Percentiles rank a stretch among this genome's conserved stretches.
phyloP scores from a whole-genome alignment of 2,797 vertebrate genomes.

The Schizopygopsis malacanthus region DNA sequence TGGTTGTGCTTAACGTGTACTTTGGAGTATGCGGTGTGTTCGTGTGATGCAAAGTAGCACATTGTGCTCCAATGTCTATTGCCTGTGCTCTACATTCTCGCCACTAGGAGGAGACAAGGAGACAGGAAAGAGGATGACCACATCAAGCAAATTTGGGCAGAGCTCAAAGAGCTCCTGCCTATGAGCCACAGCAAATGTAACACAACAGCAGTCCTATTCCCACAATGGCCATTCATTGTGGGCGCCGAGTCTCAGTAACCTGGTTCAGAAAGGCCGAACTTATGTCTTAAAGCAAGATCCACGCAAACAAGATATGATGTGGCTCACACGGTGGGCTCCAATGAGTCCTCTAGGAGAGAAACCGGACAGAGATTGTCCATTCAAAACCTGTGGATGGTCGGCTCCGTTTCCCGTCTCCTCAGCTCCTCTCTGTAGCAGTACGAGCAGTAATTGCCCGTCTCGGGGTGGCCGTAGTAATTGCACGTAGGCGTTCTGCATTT shows the following conservation, averaged over 20 bases:
- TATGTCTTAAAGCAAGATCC: slow-evolving; percentile 46
- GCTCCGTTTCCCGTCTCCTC: slow-evolving; percentile 84
- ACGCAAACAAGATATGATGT: slow-evolving; percentile 30
- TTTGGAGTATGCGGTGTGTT: slow-evolving; percentile 51
- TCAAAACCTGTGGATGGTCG: slow-evolving; percentile 89
- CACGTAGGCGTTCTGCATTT: slow-evolving; percentile 92
- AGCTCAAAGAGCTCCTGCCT: slow-evolving; percentile 67
- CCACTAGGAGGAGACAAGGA: slow-evolving; percentile 71
- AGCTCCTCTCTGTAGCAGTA: slow-evolving; percentile 93
- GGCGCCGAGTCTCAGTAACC: slow-evolving; percentile 8
- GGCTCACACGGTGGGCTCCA: slow-evolving; percentile 9
- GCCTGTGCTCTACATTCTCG: slow-evolving; percentile 74
- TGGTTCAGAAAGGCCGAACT: slow-evolving; percentile 36
- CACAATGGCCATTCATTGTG: slow-evolving; percentile 50
- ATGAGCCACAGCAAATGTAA: slow-evolving; percentile 76
- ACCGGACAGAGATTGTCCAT: not conserved
- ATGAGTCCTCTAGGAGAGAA: slow-evolving; percentile 37
- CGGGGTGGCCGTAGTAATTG: slow-evolving; percentile 93
- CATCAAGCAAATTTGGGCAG: slow-evolving; percentile 55
- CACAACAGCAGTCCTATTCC: slow-evolving; percentile 59
- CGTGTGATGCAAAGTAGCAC: slow-evolving; percentile 39
- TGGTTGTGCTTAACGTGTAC: slow-evolving; percentile 71
- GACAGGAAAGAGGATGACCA: slow-evolving; percentile 54
- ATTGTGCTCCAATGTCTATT: slow-evolving; percentile 45
- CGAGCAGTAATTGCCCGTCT: slow-evolving; percentile 96